Conservation (phyloP, 2,888 invertebrate species). For the Plagodis pulveraria region DNA sequence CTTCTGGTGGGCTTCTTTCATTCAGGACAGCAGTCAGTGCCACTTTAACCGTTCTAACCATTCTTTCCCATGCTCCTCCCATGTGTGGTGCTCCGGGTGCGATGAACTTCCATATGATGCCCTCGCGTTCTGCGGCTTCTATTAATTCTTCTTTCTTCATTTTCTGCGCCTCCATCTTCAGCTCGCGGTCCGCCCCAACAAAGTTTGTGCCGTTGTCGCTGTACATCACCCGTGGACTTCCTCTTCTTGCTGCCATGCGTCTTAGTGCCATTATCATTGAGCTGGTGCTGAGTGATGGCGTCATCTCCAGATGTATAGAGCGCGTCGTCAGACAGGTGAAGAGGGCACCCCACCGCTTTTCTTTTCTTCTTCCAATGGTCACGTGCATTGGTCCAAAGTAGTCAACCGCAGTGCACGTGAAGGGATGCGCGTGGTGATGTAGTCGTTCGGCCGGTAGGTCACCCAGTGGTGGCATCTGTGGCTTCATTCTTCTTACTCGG, state of each 20-base stretch:
- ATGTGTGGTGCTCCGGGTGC: no score
- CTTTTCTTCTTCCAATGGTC: constrained; percentile 22
- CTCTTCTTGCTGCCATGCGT: constrained; percentile 34
- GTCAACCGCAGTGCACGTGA: constrained; percentile 8
- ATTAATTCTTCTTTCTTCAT: no score
- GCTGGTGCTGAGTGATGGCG: constrained; percentile 11
- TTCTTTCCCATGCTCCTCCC: no score
- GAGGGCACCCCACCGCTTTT: constrained; percentile 31
- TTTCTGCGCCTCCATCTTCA: no score
- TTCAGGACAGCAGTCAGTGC: no score
- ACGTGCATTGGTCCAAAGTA: constrained; percentile 33
- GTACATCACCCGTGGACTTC: constrained; percentile 29
- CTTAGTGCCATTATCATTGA: constrained; percentile 35
- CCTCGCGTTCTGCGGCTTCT: no score
- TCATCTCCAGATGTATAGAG: constrained; percentile 14
- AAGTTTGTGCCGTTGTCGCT: constrained; percentile 40
- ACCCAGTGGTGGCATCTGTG: background rate
- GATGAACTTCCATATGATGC: no score
- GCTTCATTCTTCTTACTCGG: background rate
- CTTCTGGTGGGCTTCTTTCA: no score
- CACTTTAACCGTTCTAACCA: no score
- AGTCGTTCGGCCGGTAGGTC: background rate
- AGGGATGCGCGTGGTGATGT: background rate
- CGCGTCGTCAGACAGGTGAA: constrained; percentile 39
- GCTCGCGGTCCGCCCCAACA: no score